Percentiles rank a stretch among this genome's conserved stretches.
phyloP scores from a whole-genome alignment of 1,140 invertebrate genomes.

The Macrobrachium nipponense region DNA sequence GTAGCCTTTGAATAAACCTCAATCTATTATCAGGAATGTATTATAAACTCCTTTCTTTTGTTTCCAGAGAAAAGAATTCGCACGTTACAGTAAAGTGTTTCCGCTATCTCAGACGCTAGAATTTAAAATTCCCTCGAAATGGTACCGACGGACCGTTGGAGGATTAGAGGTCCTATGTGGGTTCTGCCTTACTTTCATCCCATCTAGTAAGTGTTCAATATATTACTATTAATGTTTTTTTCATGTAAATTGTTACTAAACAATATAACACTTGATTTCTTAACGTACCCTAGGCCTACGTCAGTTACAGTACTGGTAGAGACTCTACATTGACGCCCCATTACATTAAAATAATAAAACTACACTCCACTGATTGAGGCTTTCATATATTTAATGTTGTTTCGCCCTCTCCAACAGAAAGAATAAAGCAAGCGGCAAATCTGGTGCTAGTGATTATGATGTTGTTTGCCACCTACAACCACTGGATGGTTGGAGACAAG shows the following conservation, averaged over 20 bases:
- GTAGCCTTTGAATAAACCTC: no score
- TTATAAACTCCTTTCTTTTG: constrained; percentile 70
- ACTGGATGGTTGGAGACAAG: constrained; percentile 61
- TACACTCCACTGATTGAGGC: no score
- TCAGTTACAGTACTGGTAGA: no score
- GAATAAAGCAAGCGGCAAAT: constrained; percentile 57
- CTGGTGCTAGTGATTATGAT: constrained; percentile 49
- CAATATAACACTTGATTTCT: no score
- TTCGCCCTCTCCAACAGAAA: constrained; percentile 25
- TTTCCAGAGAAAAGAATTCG: constrained; percentile 92
- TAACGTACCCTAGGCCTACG: no score
- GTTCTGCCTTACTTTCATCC: constrained; percentile 85
- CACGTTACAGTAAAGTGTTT: constrained; percentile 97
- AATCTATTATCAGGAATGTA: no score
- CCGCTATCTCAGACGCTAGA: constrained; percentile 84
- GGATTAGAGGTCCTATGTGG: constrained; percentile 91
- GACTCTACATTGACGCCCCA: no score
- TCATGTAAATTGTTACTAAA: not conserved
- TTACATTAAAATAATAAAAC: no score
- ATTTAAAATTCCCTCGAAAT: constrained; percentile 91
- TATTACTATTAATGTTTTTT: not conserved
- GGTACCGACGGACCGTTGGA: constrained; percentile 90
- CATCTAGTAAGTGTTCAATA: constrained; percentile 77
- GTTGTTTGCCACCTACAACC: constrained; percentile 59
- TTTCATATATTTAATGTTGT: not conserved